These are phyloP conservation scores for Phrynocephalus versicolor DNA, from an alignment of 2,113 vertebrate genomes.

Conservation along the genomic window DNA sequence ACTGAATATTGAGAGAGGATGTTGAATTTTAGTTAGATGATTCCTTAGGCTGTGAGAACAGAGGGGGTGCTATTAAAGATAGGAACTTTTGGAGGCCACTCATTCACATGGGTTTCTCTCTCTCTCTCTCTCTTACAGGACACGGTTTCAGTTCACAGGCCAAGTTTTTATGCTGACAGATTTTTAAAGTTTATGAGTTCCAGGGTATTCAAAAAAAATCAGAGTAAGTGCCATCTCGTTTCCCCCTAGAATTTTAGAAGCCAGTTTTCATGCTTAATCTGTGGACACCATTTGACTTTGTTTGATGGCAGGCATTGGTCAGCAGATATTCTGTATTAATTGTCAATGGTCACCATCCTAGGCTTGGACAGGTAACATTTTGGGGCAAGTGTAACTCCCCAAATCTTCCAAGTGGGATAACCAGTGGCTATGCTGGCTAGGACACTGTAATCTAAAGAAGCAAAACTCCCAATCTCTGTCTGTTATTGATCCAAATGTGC, in stretches of 20 bases:
- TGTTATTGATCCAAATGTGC: background rate
- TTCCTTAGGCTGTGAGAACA: background rate
- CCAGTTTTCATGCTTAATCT: background rate
- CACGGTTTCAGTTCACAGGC: conserved; percentile 93
- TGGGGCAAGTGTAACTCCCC: background rate
- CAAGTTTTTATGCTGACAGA: conserved; percentile 94
- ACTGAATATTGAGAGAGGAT: background rate
- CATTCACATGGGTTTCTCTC: too few species aligned
- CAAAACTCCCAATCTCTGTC: background rate
- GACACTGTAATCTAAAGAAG: too few species aligned
- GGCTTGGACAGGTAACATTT: too few species aligned
- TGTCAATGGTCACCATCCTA: too few species aligned
- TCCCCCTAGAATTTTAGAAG: background rate
- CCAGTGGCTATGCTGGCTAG: background rate
- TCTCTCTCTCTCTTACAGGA: conserved; percentile 78
- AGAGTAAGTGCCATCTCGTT: conserved; percentile 80
- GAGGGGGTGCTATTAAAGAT: too few species aligned
- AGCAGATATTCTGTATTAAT: too few species aligned
- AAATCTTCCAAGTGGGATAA: too few species aligned
- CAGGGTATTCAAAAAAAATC: conserved; percentile 93
- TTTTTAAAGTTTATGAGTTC: conserved; percentile 98
- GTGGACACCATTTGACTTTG: background rate
- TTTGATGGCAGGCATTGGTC: too few species aligned
- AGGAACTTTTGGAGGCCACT: too few species aligned
- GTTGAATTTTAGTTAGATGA: background rate